phyloP scores from a whole-genome alignment of 2,797 vertebrate genomes.

The Sebastes minor region DNA sequence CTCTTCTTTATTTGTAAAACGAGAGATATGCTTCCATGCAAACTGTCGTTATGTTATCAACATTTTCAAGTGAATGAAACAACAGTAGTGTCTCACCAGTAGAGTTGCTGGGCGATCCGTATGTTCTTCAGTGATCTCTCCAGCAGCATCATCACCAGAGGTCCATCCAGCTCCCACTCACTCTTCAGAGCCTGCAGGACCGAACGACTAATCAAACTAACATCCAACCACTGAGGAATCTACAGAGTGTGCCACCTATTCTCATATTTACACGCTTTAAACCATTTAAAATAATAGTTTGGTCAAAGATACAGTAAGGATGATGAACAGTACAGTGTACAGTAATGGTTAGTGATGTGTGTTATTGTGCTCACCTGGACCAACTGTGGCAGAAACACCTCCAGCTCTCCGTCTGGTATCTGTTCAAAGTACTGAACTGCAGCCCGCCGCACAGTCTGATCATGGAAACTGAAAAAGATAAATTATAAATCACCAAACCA shows the following conservation, averaged over 20 bases:
- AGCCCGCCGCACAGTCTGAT: conserved; percentile 83
- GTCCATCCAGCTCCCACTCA: conserved; percentile 89
- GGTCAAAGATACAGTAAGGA: background rate
- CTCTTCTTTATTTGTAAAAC: background rate
- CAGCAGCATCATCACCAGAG: conserved; percentile 86
- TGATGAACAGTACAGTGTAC: background rate
- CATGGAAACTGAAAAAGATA: conserved; percentile 84
- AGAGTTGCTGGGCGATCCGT: conserved; percentile 86
- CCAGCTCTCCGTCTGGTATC: conserved; percentile 84
- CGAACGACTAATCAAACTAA: background rate
- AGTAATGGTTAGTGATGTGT: background rate
- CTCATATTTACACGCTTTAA: background rate
- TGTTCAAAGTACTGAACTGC: conserved; percentile 85
- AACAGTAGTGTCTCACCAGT: conserved; percentile 81
- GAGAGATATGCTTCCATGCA: background rate
- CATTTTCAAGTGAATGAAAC: background rate
- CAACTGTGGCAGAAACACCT: conserved; percentile 88
- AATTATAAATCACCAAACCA: background rate
- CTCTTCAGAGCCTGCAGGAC: conserved; percentile 86
- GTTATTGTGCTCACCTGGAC: conserved; percentile 83
- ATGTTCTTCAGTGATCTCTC: conserved; percentile 84
- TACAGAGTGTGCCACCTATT: background rate
- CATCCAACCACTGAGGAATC: background rate
- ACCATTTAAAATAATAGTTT: background rate
- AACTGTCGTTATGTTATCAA: background rate